phyloP scores from a whole-genome alignment of 1,140 invertebrate genomes.

The Bilobella aurantiaca region DNA sequence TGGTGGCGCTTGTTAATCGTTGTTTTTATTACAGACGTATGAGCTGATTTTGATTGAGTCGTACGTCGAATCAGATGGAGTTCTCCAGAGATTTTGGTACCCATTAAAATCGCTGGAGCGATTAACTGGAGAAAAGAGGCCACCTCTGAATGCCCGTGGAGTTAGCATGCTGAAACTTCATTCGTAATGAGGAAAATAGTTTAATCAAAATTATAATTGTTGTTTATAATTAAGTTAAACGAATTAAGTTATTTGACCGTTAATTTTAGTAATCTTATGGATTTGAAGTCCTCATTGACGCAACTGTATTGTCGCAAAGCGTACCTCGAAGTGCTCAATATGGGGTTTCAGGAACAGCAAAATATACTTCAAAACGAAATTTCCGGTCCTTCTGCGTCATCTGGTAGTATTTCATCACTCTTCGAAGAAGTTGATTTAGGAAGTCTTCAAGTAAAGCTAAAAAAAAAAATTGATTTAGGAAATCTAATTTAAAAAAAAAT shows the following conservation, averaged over 20 bases:
- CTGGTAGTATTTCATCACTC: slow-evolving; percentile 38
- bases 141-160: slow-evolving; percentile 38
- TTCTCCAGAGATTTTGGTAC: slow-evolving; percentile 43
- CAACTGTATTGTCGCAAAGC: slow-evolving; percentile 40
- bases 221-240: too few relatives aligned
- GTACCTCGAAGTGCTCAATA: slow-evolving; percentile 40
- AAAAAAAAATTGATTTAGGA: too few relatives aligned
- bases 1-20: neutral
- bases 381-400: slow-evolving; percentile 37
- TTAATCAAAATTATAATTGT: too few relatives aligned
- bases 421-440: slow-evolving; percentile 42
- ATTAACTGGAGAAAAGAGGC: slow-evolving; percentile 39
- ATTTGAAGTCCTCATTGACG: slow-evolving; percentile 37
- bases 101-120: slow-evolving; percentile 41
- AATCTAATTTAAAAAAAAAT: too few relatives aligned
- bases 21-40: slow-evolving; percentile 14
- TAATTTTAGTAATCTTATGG: slow-evolving; percentile 37
- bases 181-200: too few relatives aligned
- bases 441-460: slow-evolving; percentile 41
- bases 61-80: slow-evolving; percentile 41
- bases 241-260: neutral
- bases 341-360: slow-evolving; percentile 34
- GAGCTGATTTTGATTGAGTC: slow-evolving; percentile 43
- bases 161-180: slow-evolving; percentile 40
- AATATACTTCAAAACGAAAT: slow-evolving; percentile 26